Percentiles rank a stretch among this genome's conserved stretches.
These are phyloP conservation scores for Leptopilina syphax DNA, from an alignment of 2,888 invertebrate species.

Conservation along the genomic window DNA sequence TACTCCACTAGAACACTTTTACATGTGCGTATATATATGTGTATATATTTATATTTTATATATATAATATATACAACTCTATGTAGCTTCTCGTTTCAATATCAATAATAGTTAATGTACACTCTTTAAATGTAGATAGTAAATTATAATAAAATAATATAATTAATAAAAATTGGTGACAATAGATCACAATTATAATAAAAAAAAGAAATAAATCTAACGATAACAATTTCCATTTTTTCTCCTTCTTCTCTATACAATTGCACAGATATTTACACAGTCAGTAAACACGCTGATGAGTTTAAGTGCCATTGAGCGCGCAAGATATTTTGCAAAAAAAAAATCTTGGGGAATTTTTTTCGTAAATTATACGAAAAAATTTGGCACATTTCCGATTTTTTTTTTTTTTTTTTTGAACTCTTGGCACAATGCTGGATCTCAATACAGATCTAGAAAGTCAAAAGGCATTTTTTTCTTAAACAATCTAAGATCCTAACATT, in stretches of 20 bases:
- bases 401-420: constrained; percentile 49
- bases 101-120: constrained; percentile 64
- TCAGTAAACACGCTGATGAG: constrained; percentile 69
- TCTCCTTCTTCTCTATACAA: constrained; percentile 71
- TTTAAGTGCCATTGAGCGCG: constrained; percentile 72
- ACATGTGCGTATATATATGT: constrained; percentile 59
- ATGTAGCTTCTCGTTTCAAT: constrained; percentile 63
- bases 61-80: constrained; percentile 57
- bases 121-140: constrained; percentile 51
- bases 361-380: constrained; percentile 57
- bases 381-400: constrained; percentile 68
- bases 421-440: constrained; percentile 58
- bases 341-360: constrained; percentile 55
- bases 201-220: constrained; percentile 52
- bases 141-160: constrained; percentile 38
- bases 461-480: constrained; percentile 16
- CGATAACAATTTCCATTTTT: constrained; percentile 55
- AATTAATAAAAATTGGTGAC: constrained; percentile 46
- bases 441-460: constrained; percentile 27
- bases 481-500: constrained; percentile 22
- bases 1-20: constrained; percentile 40
- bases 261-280: constrained; percentile 76
- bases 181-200: constrained; percentile 56
- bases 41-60: constrained; percentile 52
- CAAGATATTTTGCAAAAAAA: constrained; percentile 51